Conservation (phyloP, 2,888 invertebrate species). For the Eilema depressum region DNA sequence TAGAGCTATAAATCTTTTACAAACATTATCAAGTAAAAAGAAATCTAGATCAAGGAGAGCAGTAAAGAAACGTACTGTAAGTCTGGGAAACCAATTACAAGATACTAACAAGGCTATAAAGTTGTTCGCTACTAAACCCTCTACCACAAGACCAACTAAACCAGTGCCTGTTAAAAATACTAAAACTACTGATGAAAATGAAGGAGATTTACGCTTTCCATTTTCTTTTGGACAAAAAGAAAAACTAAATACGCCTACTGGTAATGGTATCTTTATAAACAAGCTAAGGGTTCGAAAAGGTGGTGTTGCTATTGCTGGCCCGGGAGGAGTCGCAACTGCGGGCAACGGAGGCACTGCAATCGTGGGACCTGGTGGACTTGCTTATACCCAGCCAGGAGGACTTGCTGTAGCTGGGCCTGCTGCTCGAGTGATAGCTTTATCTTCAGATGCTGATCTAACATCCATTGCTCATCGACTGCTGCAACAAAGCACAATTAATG, state of each 20-base stretch:
- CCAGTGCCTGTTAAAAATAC: conserved; percentile 57
- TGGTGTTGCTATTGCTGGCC: conserved; percentile 93
- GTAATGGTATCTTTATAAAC: conserved; percentile 90
- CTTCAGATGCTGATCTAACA: conserved; percentile 88
- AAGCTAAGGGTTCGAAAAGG: conserved; percentile 90
- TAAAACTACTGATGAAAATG: conserved; percentile 56
- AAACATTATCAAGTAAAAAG: conserved; percentile 31
- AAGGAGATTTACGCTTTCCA: conserved; percentile 66
- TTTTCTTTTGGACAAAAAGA: conserved; percentile 71
- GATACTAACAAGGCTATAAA: conserved; percentile 63
- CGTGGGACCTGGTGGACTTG: conserved; percentile 92
- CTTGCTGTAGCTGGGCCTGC: conserved; percentile 92
- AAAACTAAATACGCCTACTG: conserved; percentile 69
- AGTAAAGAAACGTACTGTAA: conserved; percentile 71
- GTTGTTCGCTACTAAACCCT: conserved; percentile 59
- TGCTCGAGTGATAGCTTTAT: conserved; percentile 90
- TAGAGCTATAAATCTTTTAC: conserved; percentile 25
- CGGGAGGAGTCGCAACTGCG: conserved; percentile 93
- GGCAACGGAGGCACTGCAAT: conserved; percentile 93
- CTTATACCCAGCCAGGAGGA: conserved; percentile 91
- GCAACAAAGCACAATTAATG: conserved; percentile 67
- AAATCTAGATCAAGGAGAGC: conserved; percentile 67
- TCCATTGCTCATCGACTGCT: conserved; percentile 81
- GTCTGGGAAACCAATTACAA: conserved; percentile 56
- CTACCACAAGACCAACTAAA: conserved; percentile 62